Percentiles rank a stretch among this genome's conserved stretches.
phyloP scores from a whole-genome alignment of 1,140 invertebrate species.

The Leptonema lineaticorne region DNA sequence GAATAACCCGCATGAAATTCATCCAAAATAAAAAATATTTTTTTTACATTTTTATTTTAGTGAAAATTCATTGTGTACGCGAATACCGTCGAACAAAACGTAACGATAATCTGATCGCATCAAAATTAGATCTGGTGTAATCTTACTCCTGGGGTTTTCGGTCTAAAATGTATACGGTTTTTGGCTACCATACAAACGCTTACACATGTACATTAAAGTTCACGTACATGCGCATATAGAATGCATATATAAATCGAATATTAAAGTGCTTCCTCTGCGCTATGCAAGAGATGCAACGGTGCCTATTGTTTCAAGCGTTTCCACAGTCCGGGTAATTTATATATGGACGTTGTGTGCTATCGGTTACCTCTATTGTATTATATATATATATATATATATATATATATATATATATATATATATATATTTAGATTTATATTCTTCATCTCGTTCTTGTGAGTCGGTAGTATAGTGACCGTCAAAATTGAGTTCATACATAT shows the following conservation, averaged over 20 bases:
- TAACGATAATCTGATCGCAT: neutral
- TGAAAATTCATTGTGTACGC: no score
- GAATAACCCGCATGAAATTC: no score
- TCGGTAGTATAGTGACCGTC: no score
- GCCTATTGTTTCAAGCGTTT: constrained; percentile 22
- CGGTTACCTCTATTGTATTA: constrained; percentile 1
- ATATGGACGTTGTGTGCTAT: constrained; percentile 1
- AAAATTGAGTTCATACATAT: no score
- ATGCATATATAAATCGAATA: no score
- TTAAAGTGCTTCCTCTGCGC: neutral
- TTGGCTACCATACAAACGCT: constrained; percentile 1
- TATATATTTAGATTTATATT: no score
- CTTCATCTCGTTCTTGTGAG: no score
- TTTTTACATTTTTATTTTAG: no score
- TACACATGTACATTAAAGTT: no score
- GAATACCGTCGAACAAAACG: neutral
- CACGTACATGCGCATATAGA: neutral
- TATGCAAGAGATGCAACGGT: neutral
- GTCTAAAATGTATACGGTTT: neutral
- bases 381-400: no score
- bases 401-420: no score
- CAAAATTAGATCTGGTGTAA: neutral
- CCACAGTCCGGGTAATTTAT: constrained; percentile 24
- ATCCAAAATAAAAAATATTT: no score
- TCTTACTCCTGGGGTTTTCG: constrained; percentile 3